Conservation (phyloP, 2,797 vertebrate genomes). For the Falco naumanni region DNA sequence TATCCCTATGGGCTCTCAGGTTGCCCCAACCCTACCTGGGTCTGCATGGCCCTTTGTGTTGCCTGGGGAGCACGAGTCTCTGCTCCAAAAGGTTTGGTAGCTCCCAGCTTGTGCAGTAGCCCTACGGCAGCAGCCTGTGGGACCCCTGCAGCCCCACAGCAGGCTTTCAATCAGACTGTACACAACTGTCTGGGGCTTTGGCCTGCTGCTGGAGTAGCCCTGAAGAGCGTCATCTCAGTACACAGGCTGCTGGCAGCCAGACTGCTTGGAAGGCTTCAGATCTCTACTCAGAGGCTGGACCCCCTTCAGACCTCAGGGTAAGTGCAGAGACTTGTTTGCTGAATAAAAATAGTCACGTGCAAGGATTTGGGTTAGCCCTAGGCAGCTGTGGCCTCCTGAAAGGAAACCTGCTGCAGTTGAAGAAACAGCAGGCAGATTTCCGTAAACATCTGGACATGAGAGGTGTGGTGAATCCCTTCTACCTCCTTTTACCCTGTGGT, state of each 20-base stretch:
- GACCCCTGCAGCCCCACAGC: not conserved
- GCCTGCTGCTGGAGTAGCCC: not conserved
- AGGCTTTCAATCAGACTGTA: not conserved
- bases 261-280: not conserved
- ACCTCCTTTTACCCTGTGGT: not conserved
- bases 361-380: not conserved
- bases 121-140: not conserved
- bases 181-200: not conserved
- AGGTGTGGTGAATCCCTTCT: not conserved
- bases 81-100: not conserved
- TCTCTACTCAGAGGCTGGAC: not conserved
- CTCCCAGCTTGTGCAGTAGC: not conserved
- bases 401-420: not conserved
- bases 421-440: not conserved
- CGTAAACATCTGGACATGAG: not conserved
- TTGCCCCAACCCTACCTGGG: not conserved
- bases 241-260: not conserved
- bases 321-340: not conserved
- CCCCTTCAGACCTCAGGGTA: not conserved
- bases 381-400: not conserved
- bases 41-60: not conserved
- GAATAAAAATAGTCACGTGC: not conserved
- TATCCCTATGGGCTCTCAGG: not conserved
- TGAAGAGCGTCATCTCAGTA: not conserved
- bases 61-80: rapidly evolving